Evolutionary conservation across 2,888 invertebrate species (phyloP), one percentile per base, ranked within the genome.

Genomic region (Spisula subtruncata): DNA sequence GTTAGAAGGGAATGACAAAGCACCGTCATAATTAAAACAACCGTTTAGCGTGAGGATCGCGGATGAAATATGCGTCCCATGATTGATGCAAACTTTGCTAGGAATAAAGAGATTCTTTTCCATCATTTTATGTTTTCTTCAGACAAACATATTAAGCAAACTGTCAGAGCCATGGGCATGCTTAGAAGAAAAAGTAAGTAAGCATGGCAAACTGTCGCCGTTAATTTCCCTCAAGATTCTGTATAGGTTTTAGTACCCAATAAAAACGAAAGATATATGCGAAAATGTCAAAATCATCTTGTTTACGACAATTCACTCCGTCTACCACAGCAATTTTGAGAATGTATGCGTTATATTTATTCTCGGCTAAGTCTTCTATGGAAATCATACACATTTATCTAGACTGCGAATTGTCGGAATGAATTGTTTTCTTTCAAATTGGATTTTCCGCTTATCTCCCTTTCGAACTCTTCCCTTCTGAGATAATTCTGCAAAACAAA

Each of bases 161-260:
- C 88, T 89, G 89, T 88, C 88, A 86, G 89, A 85, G 84, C 89
- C 79, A 54, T 86, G 79, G 81, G 86, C 88, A 87, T 87, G 90
- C 87, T 89, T 87, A 89, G 87, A 82, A 89, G 92, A 86, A 90
- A 89, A 92, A 85, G 90, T 89, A 90, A 89, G 92, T 88, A 92
- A 89, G 87, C 87, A 85, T 91, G 87, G 84, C 83, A 83, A 89
- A 71, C 89, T 91, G 91, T 91, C 92, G 88, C 86, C 83, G 60
- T 84, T 92, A 92, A 92, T 92, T 92, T 91, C 91, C 91, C 91
- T 85, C 83, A 85, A 91, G 91, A 90, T 88, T 92, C 88, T 90
- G 87, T 88, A 92, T 90, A 89, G 89, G 83, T 85, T 91, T 92
- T 91, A 91, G 89, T 89, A 84, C 90, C 90, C 88, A 91, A 92